Conservation (phyloP, 2,888 invertebrate genomes). For the Elmis aenea region DNA sequence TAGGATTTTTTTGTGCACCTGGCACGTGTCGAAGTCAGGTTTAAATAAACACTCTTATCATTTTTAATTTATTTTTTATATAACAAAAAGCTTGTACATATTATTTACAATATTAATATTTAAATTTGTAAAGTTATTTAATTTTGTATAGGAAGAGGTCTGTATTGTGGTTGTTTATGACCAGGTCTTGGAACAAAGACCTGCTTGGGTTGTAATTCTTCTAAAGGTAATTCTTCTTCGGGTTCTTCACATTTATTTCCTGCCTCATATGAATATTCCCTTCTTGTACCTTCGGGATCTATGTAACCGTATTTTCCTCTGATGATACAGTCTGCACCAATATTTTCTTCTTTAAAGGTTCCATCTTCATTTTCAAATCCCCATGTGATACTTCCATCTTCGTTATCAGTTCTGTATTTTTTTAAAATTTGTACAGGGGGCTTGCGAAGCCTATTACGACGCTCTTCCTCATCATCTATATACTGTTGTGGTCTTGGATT, state of each 20-base stretch:
- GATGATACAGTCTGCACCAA: constrained; percentile 64
- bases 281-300: constrained; percentile 75
- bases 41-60: no score
- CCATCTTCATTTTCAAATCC: constrained; percentile 86
- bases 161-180: no score
- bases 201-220: constrained; percentile 15
- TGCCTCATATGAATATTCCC: constrained; percentile 78
- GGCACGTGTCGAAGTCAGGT: no score
- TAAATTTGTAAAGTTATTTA: no score
- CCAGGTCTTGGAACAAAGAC: no score
- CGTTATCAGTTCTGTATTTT: constrained; percentile 71
- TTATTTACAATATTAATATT: neutral
- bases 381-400: constrained; percentile 80
- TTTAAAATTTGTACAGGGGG: constrained; percentile 45
- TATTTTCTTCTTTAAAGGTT: constrained; percentile 78
- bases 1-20: no score
- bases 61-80: neutral
- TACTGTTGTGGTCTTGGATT: constrained; percentile 36
- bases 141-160: no score
- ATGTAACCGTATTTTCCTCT: constrained; percentile 79
- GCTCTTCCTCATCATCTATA: constrained; percentile 36
- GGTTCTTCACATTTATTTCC: constrained; percentile 67
- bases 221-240: constrained; percentile 32
- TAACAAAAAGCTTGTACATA: neutral
- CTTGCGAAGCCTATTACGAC: constrained; percentile 44